phyloP scores from a whole-genome alignment of 1,140 invertebrate genomes.

The Cydia fagiglandana region DNA sequence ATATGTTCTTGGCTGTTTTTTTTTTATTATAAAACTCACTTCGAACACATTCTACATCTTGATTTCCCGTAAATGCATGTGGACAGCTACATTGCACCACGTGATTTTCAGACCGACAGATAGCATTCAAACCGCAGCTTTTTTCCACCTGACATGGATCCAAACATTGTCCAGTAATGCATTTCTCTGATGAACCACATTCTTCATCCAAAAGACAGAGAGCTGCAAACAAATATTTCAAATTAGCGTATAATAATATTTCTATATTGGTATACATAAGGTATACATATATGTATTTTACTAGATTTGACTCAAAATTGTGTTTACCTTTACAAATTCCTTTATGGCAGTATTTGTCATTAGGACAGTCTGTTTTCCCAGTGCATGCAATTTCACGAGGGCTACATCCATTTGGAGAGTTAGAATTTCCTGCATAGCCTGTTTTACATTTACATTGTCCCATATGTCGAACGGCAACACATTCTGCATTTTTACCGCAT shows the following conservation, averaged over 20 bases:
- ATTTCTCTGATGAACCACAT: constrained; percentile 88
- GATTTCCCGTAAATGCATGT: constrained; percentile 91
- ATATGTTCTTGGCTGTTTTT: no score
- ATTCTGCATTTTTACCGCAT: constrained; percentile 92
- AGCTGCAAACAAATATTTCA: constrained; percentile 77
- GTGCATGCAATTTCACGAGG: constrained; percentile 87
- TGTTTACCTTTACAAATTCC: constrained; percentile 88
- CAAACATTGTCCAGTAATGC: constrained; percentile 89
- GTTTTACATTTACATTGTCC: constrained; percentile 87
- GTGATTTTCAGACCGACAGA: constrained; percentile 88
- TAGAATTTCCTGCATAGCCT: constrained; percentile 88
- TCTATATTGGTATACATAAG: not conserved
- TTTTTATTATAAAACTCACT: constrained; percentile 78
- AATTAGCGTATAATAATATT: constrained; percentile 33
- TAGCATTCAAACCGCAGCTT: constrained; percentile 93
- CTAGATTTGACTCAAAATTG: constrained; percentile 11
- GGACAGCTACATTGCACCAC: constrained; percentile 90
- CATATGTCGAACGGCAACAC: constrained; percentile 84
- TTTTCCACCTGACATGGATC: constrained; percentile 89
- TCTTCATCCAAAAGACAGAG: constrained; percentile 90
- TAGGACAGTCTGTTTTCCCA: constrained; percentile 85
- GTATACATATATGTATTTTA: no score
- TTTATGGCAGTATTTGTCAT: constrained; percentile 90
- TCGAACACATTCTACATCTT: constrained; percentile 90
- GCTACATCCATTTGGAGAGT: constrained; percentile 85